Base-by-base conservation (phyloP, 2,797 vertebrate genomes). In the Hozukius guyotensis region DNA sequence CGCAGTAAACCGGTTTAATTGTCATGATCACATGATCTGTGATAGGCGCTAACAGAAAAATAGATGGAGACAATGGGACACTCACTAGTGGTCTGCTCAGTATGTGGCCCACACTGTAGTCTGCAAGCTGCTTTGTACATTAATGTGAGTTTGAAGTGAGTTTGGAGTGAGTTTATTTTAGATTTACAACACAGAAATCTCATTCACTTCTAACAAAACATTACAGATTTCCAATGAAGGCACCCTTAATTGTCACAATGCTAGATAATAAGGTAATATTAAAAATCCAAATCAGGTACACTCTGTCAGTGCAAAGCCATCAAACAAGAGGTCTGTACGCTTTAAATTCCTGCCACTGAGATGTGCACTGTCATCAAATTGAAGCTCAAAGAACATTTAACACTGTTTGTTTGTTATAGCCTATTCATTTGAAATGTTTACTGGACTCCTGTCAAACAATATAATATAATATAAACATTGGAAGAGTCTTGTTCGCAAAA, bases 1-100 rank as follows among this genome's bases (percentile, higher is more conserved):
- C 57, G 8, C 61, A 69, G 57, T 73, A 73, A 90, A 85, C 80
- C 4, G 11, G 76, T 85, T 91, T 88, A 77, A 81, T 80, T 80
- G 73, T 74, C 36, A 11, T 29, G 16, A 55, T 75, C 67, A 68
- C 13, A n/a, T 55, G 71, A 71, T 46, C 34, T 18, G 36, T 32
- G 27, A 66, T 75, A 75, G 36, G 10, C 6, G 2, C 12, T 18
- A 18, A 38, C 57, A 34, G n/a, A 27, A 66, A 62, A 65, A 6
- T 29, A 24, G 27, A 71, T 16, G 16, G 32, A 42, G 31, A 65
- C 62, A 71, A 78, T 25, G 42, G 24, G 7, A 42, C 18, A 34
- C 18, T 8, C 24, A 36, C 18, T 20, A 49, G 46, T 49, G 32
- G 18, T 49, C 52, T 16, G 49, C 31, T 63, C 49, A 34, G 65